Conservation (phyloP, 2,113 vertebrate species). For the Callipepla californica region DNA sequence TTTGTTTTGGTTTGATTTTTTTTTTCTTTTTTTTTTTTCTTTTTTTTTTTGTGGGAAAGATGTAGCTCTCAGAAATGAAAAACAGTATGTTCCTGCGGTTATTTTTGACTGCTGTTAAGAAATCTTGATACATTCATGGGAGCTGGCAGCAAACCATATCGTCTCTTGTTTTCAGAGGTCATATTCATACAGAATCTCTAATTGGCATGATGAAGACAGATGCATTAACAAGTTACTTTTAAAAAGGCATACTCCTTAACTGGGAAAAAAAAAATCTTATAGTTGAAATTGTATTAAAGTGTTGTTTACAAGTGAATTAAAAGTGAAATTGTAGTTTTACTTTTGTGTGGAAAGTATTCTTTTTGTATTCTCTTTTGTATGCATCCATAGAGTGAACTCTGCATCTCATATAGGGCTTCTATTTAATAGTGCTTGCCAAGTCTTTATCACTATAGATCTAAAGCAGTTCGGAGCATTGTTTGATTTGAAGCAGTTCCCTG, state of each 20-base stretch:
- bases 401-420: constrained; percentile 89
- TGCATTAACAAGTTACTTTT: constrained; percentile 73
- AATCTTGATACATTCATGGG: constrained; percentile 67
- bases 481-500: constrained; percentile 97
- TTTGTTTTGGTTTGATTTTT: not conserved
- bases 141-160: constrained; percentile 68
- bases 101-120: constrained; percentile 68
- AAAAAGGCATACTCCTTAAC: constrained; percentile 75
- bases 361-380: constrained; percentile 89
- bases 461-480: constrained; percentile 91
- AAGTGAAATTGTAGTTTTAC: constrained; percentile 90
- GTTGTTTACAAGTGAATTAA: constrained; percentile 88
- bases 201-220: constrained; percentile 72
- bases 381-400: constrained; percentile 87
- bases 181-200: constrained; percentile 73
- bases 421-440: constrained; percentile 90
- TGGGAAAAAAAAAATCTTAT: constrained; percentile 78
- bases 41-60: constrained; percentile 19
- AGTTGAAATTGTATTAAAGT: constrained; percentile 84
- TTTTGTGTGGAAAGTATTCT: constrained; percentile 87
- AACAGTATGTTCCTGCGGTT: constrained; percentile 63
- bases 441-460: constrained; percentile 92
- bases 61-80: constrained; percentile 60
- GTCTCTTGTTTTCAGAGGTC: constrained; percentile 63
- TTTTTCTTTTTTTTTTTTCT: not conserved